A percentile compares a stretch with the other conserved stretches of the same genome.
These are phyloP conservation scores for Podilymbus podiceps DNA, from an alignment of 2,113 vertebrate genomes.

Conservation along the genomic window DNA sequence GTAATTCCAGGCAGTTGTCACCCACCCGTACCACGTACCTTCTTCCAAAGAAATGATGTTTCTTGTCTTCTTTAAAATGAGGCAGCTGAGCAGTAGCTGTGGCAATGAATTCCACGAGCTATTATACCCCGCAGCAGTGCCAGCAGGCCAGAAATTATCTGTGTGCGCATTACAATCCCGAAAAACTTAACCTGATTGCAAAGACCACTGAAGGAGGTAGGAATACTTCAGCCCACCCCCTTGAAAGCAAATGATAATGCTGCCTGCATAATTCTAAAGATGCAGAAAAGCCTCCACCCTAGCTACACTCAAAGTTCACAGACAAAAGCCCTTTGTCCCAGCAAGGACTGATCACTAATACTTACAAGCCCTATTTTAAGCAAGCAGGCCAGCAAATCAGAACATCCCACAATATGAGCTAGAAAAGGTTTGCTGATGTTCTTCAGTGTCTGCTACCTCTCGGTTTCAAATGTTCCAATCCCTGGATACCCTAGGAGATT, in stretches of 20 bases:
- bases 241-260: background rate
- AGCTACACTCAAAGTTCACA: background rate
- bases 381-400: background rate
- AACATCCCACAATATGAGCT: background rate
- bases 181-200: background rate
- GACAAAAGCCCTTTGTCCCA: background rate
- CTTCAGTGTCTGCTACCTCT: background rate
- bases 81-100: background rate
- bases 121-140: background rate
- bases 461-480: background rate
- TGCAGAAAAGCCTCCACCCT: background rate
- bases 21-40: fast-evolving
- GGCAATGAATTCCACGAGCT: background rate
- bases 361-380: background rate
- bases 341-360: background rate
- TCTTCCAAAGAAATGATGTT: background rate
- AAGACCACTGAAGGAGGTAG: conserved; percentile 8
- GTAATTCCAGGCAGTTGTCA: background rate
- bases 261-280: background rate
- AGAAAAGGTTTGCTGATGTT: background rate
- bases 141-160: background rate
- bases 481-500: background rate
- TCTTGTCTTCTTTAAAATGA: background rate
- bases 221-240: background rate
- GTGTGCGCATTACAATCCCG: background rate